Evolutionary conservation across 2,113 vertebrate genomes (phyloP).

Genomic region (Phainopepla nitens): DNA sequence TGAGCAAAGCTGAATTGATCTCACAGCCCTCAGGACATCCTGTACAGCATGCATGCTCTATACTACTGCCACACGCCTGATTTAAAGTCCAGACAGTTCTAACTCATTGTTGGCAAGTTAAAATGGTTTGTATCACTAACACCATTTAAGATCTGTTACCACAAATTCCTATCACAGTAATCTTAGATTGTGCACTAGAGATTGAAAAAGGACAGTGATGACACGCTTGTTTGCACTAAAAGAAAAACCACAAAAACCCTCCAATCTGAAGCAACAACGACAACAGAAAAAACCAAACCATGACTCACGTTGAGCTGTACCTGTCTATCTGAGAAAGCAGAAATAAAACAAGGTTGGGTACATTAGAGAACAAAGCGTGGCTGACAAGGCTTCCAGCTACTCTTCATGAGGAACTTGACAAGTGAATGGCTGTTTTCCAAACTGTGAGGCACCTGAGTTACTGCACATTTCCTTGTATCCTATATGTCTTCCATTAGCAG

Average conservation of each 20-base stretch:
- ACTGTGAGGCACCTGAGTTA: not conserved
- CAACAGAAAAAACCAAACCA: not conserved
- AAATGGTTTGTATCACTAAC: not conserved
- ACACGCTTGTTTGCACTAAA: not conserved
- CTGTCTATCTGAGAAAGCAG: not conserved
- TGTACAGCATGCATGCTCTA: not conserved
- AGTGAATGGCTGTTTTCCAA: constrained; percentile 32
- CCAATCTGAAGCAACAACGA: not conserved
- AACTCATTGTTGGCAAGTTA: not conserved
- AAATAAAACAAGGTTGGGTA: not conserved
- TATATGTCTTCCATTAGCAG: not conserved
- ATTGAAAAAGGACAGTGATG: not conserved
- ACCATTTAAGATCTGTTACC: not conserved
- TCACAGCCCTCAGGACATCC: constrained; percentile 50
- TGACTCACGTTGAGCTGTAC: not conserved
- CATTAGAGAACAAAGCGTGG: not conserved
- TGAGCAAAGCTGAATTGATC: constrained; percentile 70
- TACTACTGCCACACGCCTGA: not conserved
- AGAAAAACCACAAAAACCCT: not conserved
- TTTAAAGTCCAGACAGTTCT: constrained; percentile 50
- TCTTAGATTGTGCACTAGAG: not conserved
- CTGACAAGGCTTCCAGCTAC: not conserved
- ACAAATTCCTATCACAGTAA: not conserved
- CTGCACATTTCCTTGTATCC: not conserved
- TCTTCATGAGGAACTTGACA: not conserved